Evolutionary conservation across 2,888 invertebrate genomes (phyloP).

Genomic region (Scaptodrosophila latifasciaeformis): DNA sequence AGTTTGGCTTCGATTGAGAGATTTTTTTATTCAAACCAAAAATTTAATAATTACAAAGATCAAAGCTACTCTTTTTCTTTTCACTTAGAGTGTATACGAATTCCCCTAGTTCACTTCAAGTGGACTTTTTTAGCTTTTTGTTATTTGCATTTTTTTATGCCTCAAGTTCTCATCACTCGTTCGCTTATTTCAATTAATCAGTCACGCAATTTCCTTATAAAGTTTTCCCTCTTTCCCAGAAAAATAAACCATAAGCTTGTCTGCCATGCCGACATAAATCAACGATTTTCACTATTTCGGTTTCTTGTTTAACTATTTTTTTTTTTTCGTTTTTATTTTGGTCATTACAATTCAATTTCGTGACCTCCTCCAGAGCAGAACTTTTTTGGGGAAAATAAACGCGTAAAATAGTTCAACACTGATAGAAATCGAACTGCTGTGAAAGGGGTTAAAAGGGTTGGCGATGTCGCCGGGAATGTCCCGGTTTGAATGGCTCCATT

Average conservation of each 20-base stretch:
- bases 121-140: background rate
- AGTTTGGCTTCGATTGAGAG: background rate
- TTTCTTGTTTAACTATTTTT: background rate
- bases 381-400: too few relatives aligned
- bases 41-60: too few relatives aligned
- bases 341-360: background rate
- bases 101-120: too few relatives aligned
- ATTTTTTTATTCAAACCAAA: background rate
- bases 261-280: constrained; percentile 51
- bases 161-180: background rate
- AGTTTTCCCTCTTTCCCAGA: constrained; percentile 48
- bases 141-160: background rate
- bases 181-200: constrained; percentile 55
- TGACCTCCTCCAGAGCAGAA: too few relatives aligned
- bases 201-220: constrained; percentile 61
- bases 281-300: constrained; percentile 25
- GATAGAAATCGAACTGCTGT: background rate
- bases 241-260: constrained; percentile 59
- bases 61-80: too few relatives aligned
- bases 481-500: too few relatives aligned
- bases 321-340: background rate
- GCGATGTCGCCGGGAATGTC: background rate
- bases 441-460: background rate
- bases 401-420: background rate
- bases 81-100: too few relatives aligned